phyloP scores from a whole-genome alignment of 2,797 vertebrate genomes.

The Pyrocephalus nanus region DNA sequence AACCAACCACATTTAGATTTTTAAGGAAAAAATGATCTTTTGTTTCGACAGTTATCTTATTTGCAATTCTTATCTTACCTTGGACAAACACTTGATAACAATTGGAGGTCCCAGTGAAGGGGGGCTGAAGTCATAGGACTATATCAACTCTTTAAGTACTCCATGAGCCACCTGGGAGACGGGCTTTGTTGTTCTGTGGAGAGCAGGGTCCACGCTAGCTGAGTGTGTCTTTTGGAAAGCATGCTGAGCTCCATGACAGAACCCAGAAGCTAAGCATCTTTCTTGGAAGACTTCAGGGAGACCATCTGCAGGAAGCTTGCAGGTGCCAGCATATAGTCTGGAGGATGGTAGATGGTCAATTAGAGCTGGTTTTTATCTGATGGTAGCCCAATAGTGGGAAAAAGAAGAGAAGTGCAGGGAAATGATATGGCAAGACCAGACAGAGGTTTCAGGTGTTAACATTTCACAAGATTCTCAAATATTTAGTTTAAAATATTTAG shows the following conservation, averaged over 20 bases:
- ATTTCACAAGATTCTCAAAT: neutral
- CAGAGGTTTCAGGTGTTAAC: neutral
- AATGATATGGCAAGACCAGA: neutral
- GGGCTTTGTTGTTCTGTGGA: neutral
- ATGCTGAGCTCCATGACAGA: neutral
- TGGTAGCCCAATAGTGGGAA: neutral
- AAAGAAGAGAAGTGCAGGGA: neutral
- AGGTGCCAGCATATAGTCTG: neutral
- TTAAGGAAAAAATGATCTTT: neutral
- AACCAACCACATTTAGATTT: neutral
- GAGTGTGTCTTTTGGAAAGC: neutral
- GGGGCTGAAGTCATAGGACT: neutral
- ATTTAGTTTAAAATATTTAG: neutral
- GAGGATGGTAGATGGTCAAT: neutral
- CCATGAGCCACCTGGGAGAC: neutral
- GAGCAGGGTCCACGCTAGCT: accelerated
- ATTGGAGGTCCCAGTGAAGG: neutral
- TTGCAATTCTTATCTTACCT: neutral
- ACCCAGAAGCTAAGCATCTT: neutral
- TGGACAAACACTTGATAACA: neutral
- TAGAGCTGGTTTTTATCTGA: neutral
- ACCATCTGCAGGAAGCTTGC: neutral
- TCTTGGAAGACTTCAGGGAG: neutral
- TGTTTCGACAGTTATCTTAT: neutral
- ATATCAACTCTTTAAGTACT: neutral